phyloP scores from a whole-genome alignment of 2,888 invertebrate genomes.

The Ectemnius continuus region DNA sequence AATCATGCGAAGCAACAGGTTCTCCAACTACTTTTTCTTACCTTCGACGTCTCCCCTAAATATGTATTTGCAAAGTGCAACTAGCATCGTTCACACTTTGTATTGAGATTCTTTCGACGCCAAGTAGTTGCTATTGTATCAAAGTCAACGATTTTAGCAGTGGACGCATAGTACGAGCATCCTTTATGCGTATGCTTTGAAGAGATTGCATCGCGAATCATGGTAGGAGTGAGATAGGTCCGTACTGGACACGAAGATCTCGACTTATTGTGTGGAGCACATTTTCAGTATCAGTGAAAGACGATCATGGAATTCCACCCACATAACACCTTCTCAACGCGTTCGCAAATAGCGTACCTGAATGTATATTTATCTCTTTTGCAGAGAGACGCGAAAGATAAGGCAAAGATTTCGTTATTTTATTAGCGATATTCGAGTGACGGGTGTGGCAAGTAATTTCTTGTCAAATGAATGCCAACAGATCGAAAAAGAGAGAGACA shows the following conservation, averaged over 20 bases:
- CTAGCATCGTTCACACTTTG: background rate
- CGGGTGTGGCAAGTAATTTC: background rate
- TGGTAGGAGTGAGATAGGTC: background rate
- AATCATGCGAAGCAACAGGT: conserved; percentile 42
- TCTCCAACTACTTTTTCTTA: conserved; percentile 48
- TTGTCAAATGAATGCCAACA: background rate
- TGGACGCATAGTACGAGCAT: conserved; percentile 14
- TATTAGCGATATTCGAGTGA: too few species aligned
- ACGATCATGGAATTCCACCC: conserved; percentile 36
- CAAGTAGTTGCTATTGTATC: background rate
- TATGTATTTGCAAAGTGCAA: background rate
- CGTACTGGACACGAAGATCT: conserved; percentile 5
- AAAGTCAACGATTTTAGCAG: conserved; percentile 1
- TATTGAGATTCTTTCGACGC: conserved; percentile 18
- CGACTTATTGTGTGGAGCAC: conserved; percentile 49
- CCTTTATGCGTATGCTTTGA: background rate
- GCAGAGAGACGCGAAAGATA: conserved; percentile 4
- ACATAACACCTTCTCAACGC: conserved; percentile 38
- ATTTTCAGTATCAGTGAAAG: conserved; percentile 73
- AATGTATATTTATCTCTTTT: conserved; percentile 1
- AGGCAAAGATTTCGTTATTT: background rate
- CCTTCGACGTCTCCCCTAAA: conserved; percentile 41
- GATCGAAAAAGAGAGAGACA: background rate
- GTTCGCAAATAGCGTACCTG: background rate
- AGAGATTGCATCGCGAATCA: background rate